A percentile compares a stretch with the other conserved stretches of the same genome.
Evolutionary conservation across 2,888 invertebrate genomes (phyloP).

Genomic region (Desoria tigrina): DNA sequence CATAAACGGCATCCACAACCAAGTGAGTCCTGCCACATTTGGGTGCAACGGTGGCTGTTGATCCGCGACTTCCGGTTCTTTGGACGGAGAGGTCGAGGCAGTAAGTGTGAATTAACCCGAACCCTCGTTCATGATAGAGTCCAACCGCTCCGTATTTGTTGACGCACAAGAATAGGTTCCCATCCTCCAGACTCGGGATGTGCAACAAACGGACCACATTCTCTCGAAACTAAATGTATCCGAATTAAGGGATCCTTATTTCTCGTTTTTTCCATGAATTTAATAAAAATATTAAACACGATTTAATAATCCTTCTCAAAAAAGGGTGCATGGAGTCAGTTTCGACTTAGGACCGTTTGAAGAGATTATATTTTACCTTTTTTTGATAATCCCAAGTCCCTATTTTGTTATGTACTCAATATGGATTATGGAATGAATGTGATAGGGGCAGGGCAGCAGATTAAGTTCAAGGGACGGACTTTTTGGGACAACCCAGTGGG

Average conservation of each 20-base stretch:
- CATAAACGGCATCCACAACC: constrained; percentile 46
- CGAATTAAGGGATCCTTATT: constrained; percentile 10
- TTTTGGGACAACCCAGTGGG: no score
- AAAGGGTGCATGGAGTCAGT: no score
- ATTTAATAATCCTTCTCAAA: neutral
- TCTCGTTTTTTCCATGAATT: no score
- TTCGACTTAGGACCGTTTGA: no score
- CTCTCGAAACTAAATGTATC: constrained; percentile 43
- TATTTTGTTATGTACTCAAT: no score
- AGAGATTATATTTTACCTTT: no score
- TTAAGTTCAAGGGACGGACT: no score
- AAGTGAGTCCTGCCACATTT: constrained; percentile 49
- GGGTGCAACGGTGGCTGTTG: constrained; percentile 19
- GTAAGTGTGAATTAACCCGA: constrained; percentile 46
- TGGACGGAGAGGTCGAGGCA: constrained; percentile 41
- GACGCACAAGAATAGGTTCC: constrained; percentile 39
- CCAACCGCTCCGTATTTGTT: constrained; percentile 51
- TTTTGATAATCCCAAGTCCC: no score
- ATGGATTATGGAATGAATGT: no score
- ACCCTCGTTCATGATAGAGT: constrained; percentile 41
- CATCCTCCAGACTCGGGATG: constrained; percentile 38
- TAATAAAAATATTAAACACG: neutral
- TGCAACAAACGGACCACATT: constrained; percentile 44
- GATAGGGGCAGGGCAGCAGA: no score
- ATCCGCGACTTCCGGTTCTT: no score